These are phyloP conservation scores for Equus quagga DNA, from an alignment of 2,113 vertebrate genomes.

Conservation along the genomic window DNA sequence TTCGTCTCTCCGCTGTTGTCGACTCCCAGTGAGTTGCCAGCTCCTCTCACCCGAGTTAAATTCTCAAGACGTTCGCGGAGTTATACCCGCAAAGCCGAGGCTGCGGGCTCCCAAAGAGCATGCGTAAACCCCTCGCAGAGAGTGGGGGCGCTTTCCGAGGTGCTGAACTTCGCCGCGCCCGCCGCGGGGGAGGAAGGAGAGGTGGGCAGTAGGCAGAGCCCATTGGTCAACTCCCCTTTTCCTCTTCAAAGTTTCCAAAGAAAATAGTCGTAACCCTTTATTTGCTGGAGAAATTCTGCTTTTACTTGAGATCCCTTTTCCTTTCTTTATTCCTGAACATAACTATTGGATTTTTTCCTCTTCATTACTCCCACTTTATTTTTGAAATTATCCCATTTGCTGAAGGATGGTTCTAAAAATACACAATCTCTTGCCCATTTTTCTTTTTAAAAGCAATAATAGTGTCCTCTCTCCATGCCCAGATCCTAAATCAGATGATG, in stretches of 20 bases:
- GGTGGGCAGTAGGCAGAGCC: not conserved
- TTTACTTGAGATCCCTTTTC: not conserved
- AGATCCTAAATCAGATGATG: not conserved
- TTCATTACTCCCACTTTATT: not conserved
- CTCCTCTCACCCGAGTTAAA: not conserved
- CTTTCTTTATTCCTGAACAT: not conserved
- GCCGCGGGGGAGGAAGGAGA: rapidly evolving
- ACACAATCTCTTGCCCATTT: not conserved
- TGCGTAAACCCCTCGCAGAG: conserved; percentile 55
- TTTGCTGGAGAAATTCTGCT: not conserved
- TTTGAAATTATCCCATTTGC: not conserved
- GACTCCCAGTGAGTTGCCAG: not conserved
- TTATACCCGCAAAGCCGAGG: not conserved
- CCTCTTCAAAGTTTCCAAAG: not conserved
- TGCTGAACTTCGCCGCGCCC: conserved; percentile 78
- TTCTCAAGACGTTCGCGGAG: not conserved
- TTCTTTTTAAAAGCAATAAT: not conserved
- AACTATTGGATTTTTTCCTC: not conserved
- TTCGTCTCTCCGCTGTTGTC: not conserved
- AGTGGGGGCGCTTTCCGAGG: conserved; percentile 86
- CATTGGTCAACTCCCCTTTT: not conserved
- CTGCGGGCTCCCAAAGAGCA: conserved; percentile 64
- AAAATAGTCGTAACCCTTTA: not conserved
- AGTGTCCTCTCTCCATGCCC: not conserved
- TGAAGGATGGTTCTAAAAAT: not conserved